A percentile compares a stretch with the other conserved stretches of the same genome.
Evolutionary conservation across 2,113 vertebrate species (phyloP).

Genomic region (Saimiri boliviensis): DNA sequence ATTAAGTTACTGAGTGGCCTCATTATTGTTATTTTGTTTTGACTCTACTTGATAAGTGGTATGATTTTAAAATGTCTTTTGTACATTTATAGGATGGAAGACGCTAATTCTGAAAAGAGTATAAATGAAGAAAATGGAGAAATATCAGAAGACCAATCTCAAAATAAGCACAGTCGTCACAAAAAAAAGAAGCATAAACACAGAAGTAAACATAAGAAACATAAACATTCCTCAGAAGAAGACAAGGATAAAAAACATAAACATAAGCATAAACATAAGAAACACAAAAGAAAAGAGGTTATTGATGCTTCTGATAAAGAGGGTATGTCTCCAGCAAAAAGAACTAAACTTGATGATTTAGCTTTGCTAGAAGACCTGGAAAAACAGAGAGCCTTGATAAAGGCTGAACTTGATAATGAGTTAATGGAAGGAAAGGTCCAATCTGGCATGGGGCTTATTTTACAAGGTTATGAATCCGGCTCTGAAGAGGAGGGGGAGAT

Average conservation of each 20-base stretch:
- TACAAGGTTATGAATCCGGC: conserved; percentile 98
- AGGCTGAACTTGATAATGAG: conserved; percentile 99
- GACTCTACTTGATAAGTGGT: not conserved
- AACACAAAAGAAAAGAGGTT: conserved; percentile 95
- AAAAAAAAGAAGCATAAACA: conserved; percentile 99
- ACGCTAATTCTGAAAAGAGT: conserved; percentile 91
- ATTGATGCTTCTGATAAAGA: conserved; percentile 86
- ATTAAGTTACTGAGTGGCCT: not conserved
- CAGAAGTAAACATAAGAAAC: conserved; percentile 98
- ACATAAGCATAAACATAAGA: conserved; percentile 98
- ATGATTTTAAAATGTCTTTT: conserved; percentile 50
- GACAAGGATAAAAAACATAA: conserved; percentile 97
- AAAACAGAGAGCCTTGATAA: conserved; percentile 98
- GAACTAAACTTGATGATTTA: conserved; percentile 95
- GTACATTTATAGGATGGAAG: conserved; percentile 87
- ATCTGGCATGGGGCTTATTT: conserved; percentile 98
- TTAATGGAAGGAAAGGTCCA: conserved; percentile 99
- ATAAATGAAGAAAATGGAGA: conserved; percentile 96
- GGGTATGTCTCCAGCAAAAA: conserved; percentile 91
- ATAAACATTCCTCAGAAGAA: conserved; percentile 95
- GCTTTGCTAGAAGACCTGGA: conserved; percentile 98
- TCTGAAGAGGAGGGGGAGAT: conserved; percentile 97
- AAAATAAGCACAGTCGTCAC: conserved; percentile 93
- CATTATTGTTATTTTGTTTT: not conserved
- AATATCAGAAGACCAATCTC: conserved; percentile 92